Conservation (phyloP, 2,797 vertebrate species). For the Rhinichthys osculus region DNA sequence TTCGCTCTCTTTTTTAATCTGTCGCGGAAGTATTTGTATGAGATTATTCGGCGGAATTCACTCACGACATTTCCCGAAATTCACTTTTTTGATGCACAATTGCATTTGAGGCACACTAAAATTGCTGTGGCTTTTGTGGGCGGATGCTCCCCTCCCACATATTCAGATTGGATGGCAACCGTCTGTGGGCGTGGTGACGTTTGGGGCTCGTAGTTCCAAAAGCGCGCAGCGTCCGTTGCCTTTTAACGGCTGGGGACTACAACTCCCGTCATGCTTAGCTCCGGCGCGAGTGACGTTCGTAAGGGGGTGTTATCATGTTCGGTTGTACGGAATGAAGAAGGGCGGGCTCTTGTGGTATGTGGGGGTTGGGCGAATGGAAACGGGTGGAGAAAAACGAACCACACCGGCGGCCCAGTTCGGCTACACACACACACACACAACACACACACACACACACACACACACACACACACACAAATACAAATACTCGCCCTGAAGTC, state of each 20-base stretch:
- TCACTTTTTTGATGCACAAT: slow-evolving; percentile 73
- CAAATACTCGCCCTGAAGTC: slow-evolving; percentile 4
- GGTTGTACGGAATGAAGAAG: slow-evolving; percentile 77
- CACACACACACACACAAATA: neutral
- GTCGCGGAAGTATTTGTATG: slow-evolving; percentile 58
- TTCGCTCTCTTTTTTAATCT: slow-evolving; percentile 57
- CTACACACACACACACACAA: slow-evolving; percentile 3
- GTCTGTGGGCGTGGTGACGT: slow-evolving; percentile 74
- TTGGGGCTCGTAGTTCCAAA: slow-evolving; percentile 82
- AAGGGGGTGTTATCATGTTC: slow-evolving; percentile 72
- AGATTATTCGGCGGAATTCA: slow-evolving; percentile 53
- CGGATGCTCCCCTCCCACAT: slow-evolving; percentile 83
- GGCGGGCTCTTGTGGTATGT: slow-evolving; percentile 75
- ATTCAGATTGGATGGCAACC: slow-evolving; percentile 81
- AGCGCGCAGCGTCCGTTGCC: slow-evolving; percentile 63
- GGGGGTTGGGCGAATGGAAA: slow-evolving; percentile 80
- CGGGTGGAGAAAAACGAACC: slow-evolving; percentile 70
- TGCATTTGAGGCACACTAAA: slow-evolving; percentile 72
- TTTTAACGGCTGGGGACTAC: slow-evolving; percentile 67
- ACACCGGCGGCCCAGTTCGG: slow-evolving; percentile 40
- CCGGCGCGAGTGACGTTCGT: neutral
- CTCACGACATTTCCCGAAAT: slow-evolving; percentile 63
- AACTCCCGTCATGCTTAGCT: slow-evolving; percentile 68
- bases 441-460: neutral
- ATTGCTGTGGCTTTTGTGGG: slow-evolving; percentile 81